Evolutionary conservation across 2,797 vertebrate species (phyloP).

Genomic region (Loriculus beryllinus): DNA sequence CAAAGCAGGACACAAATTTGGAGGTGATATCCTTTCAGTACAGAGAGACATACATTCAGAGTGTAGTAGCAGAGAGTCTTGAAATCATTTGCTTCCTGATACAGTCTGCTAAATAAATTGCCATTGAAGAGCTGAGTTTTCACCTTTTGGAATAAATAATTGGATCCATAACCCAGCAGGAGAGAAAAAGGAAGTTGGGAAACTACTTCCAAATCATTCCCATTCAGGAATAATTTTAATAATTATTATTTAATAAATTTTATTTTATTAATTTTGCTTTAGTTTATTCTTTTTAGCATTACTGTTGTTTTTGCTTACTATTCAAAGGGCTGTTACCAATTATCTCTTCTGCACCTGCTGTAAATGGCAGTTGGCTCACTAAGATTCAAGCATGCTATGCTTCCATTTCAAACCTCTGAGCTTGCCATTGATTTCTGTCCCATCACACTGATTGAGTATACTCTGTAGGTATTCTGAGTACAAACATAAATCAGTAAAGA

Average conservation of each 20-base stretch:
- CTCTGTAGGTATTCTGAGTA: background rate
- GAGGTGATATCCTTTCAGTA: background rate
- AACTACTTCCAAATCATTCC: background rate
- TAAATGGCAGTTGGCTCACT: background rate
- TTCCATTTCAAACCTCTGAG: background rate
- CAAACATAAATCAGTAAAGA: background rate
- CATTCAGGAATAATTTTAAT: background rate
- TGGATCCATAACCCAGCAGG: accelerated
- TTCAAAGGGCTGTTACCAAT: background rate
- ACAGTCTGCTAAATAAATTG: background rate
- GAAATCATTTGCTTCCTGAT: background rate
- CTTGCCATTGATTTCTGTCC: background rate
- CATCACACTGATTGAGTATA: background rate
- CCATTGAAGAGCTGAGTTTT: background rate
- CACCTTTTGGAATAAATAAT: background rate
- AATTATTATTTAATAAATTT: background rate
- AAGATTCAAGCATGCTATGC: background rate
- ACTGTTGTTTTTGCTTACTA: background rate
- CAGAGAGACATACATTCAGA: background rate
- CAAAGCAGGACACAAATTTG: background rate
- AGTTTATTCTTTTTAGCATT: background rate
- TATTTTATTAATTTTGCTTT: background rate
- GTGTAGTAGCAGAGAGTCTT: background rate
- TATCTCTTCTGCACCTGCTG: background rate
- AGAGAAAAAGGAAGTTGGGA: accelerated